Evolutionary conservation across 2,113 vertebrate species (phyloP).

Genomic region (Perccottus glenii): DNA sequence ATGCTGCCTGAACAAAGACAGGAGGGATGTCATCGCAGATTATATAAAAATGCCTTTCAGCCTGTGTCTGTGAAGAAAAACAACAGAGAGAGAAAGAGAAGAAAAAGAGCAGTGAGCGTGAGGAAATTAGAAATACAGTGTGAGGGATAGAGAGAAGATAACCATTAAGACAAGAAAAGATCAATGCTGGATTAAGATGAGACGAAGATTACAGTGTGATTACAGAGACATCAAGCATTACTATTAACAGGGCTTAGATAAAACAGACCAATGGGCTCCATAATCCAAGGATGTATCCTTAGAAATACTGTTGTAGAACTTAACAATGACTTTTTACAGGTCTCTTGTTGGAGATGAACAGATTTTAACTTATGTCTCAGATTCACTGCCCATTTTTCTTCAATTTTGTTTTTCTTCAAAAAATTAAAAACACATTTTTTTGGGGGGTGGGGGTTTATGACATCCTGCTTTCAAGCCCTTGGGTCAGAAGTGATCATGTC

Average conservation of each 20-base stretch:
- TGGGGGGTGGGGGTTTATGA: no score
- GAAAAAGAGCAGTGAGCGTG: constrained; percentile 17
- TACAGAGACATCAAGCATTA: constrained; percentile 46
- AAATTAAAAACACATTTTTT: no score
- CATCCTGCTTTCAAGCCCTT: no score
- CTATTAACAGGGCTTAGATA: constrained; percentile 48
- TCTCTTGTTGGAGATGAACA: no score
- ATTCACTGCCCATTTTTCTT: no score
- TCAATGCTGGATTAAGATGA: constrained; percentile 61
- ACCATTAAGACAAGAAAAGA: constrained; percentile 43
- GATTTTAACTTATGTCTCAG: no score
- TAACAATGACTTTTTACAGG: constrained; percentile 3
- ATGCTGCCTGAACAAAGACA: constrained; percentile 9
- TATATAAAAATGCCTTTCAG: constrained; percentile 8
- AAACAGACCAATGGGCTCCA: constrained; percentile 34
- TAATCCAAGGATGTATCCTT: constrained; percentile 48
- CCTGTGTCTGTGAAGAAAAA: constrained; percentile 16
- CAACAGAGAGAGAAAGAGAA: background rate
- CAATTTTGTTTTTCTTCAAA: no score
- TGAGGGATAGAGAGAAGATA: constrained; percentile 20
- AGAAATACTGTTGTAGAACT: constrained; percentile 38
- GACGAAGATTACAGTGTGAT: constrained; percentile 51
- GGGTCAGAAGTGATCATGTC: no score
- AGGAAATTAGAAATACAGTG: constrained; percentile 17
- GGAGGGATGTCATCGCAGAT: constrained; percentile 2